Evolutionary conservation across 2,797 vertebrate genomes (phyloP), one percentile per base, ranked within the genome.

Genomic region (Typhlichthys subterraneus): DNA sequence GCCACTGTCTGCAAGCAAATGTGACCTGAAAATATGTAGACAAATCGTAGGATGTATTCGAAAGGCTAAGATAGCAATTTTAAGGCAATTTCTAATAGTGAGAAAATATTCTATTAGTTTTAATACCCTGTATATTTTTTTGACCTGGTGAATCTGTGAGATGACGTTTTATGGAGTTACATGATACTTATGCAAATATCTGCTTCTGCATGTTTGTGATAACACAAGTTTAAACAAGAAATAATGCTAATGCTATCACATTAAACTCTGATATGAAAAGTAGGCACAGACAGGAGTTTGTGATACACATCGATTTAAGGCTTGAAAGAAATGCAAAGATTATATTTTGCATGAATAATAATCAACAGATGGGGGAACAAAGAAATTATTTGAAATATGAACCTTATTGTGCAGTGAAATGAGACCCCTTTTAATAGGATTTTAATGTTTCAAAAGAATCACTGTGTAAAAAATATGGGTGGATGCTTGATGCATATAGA

Each of bases 151-250:
- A 79, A 74, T 60, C 75, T 13, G 2, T 67, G 53, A 75, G 54
- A 77, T 67, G 67, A 63, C 65, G 69, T 60, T 77, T 69, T 77
- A 81, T 63, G 63, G 71, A 85, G 77, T 65, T 75, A 80, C 74
- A 61, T 83, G 72, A 87, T 77, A 70, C 76, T 85, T 85, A 87
- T 89, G 88, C 81, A 85, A 89, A 91, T 91, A 47, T 67, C 50
- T 0, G 51, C 79, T 74, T 71, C 81, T 89, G 87, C 65, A 63
- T 57, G 12, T 77, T 83, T 57, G 66, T 11, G 83, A 90, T 87
- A 85, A 80, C 72, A 61, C 65, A 81, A 73, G 66, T 90, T 91
- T 88, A 87, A 85, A 84, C 70, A 82, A 70, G 62, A 86, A 88
- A 83, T 87, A 84, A 89, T 87, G 81, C 70, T 46, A 71, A 80